These are phyloP conservation scores for Ormyrus nitidulus DNA, from an alignment of 2,888 invertebrate species.

Conservation along the genomic window DNA sequence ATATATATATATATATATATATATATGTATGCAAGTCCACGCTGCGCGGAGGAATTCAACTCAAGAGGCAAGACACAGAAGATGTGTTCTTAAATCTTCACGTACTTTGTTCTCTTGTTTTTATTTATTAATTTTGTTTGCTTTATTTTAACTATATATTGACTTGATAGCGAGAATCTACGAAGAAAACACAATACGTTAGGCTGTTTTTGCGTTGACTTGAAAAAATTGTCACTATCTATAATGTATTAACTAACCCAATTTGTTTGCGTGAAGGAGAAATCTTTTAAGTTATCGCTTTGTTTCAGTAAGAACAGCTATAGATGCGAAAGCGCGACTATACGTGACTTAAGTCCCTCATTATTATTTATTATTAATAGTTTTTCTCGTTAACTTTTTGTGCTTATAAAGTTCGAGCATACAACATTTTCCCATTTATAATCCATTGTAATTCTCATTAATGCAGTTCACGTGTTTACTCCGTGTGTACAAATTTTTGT, in stretches of 20 bases:
- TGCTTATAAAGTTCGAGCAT: constrained; percentile 49
- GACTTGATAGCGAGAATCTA: constrained; percentile 55
- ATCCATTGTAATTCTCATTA: constrained; percentile 3
- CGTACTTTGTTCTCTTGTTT: constrained; percentile 14
- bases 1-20: constrained; percentile 37
- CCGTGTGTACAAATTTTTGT: constrained; percentile 39
- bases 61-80: constrained; percentile 54
- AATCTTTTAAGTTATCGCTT: constrained; percentile 28
- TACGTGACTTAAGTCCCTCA: constrained; percentile 42
- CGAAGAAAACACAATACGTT: constrained; percentile 46
- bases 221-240: constrained; percentile 40
- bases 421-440: constrained; percentile 17
- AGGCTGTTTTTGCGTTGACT: constrained; percentile 41
- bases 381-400: constrained; percentile 42
- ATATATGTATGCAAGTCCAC: constrained; percentile 47
- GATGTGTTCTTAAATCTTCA: constrained; percentile 14
- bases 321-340: constrained; percentile 50
- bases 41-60: constrained; percentile 47
- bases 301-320: constrained; percentile 33
- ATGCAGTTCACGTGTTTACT: constrained; percentile 18
- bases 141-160: constrained; percentile 48
- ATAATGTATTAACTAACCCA: constrained; percentile 32
- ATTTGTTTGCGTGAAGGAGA: constrained; percentile 33
- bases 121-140: constrained; percentile 33
- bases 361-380: constrained; percentile 15